Evolutionary conservation across 2,113 vertebrate genomes (phyloP).

Genomic region (Pogona vitticeps): DNA sequence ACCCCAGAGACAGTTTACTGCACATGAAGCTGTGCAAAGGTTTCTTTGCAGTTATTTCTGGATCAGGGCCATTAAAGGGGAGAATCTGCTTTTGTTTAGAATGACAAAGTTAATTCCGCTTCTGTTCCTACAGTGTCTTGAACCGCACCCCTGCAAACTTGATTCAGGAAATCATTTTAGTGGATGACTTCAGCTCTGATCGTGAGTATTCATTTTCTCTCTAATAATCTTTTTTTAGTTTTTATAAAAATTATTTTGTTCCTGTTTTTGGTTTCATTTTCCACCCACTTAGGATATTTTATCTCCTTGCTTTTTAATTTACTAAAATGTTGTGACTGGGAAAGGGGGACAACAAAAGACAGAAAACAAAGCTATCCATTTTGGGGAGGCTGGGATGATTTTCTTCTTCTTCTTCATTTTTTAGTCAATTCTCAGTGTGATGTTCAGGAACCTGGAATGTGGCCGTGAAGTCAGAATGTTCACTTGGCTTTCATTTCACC

Average conservation of each 20-base stretch:
- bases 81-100: background rate
- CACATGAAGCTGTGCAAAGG: background rate
- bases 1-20: background rate
- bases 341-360: background rate
- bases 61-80: background rate
- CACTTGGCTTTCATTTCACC: background rate
- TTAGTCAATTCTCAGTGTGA: constrained; percentile 16
- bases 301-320: background rate
- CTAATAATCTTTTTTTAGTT: background rate
- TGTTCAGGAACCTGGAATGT: constrained; percentile 3
- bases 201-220: constrained; percentile 81
- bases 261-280: background rate
- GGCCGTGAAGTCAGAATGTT: constrained; percentile 11
- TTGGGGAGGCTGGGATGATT: no score
- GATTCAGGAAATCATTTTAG: constrained; percentile 95
- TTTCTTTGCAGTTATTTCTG: background rate
- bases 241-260: background rate
- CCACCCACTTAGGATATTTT: background rate
- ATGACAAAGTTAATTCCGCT: constrained; percentile 14
- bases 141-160: constrained; percentile 87
- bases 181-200: constrained; percentile 97
- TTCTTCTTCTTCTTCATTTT: no score
- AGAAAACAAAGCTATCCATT: constrained; percentile 4
- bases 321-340: no score
- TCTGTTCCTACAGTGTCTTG: constrained; percentile 81